phyloP scores from a whole-genome alignment of 2,113 vertebrate genomes.

The Sinocyclocheilus maitianheensis region DNA sequence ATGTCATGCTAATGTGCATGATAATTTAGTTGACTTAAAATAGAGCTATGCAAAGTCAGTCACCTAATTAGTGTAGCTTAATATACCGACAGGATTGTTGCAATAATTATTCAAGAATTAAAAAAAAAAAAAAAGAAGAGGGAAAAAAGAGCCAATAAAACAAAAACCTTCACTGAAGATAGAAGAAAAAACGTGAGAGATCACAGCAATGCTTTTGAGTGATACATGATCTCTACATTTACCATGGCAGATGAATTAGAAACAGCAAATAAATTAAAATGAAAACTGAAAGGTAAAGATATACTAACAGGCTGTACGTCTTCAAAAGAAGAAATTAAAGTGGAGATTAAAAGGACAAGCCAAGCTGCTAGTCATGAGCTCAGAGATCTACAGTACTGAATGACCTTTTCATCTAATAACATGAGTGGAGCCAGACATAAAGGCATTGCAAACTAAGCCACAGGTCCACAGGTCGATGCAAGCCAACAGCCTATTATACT shows the following conservation, averaged over 20 bases:
- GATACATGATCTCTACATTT: conserved; percentile 43
- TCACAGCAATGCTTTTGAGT: conserved; percentile 54
- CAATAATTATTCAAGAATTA: conserved; percentile 57
- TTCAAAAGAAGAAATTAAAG: conserved; percentile 29
- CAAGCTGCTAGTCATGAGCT: conserved; percentile 40
- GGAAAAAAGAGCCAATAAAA: conserved; percentile 19
- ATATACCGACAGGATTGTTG: conserved; percentile 67
- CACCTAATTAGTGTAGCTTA: conserved; percentile 80
- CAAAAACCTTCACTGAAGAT: conserved; percentile 57
- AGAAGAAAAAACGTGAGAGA: conserved; percentile 46
- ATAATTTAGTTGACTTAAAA: conserved; percentile 69
- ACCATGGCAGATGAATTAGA: conserved; percentile 48
- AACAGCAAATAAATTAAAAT: conserved; percentile 74
- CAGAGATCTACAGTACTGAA: conserved; percentile 53
- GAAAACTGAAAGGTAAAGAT: conserved; percentile 36
- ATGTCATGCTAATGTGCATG: conserved; percentile 62
- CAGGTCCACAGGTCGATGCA: conserved; percentile 64
- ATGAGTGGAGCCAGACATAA: conserved; percentile 39
- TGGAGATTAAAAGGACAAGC: conserved; percentile 11
- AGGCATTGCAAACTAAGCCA: conserved; percentile 64
- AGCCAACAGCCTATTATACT: conserved; percentile 47
- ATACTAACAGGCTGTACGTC: conserved; percentile 58
- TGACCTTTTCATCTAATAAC: conserved; percentile 25
- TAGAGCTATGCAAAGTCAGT: conserved; percentile 76
- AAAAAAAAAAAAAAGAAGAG: conserved; percentile 56